A percentile compares a stretch with the other conserved stretches of the same genome.
Conservation (phyloP, 2,888 invertebrate species). For the Aleiodes leptofemur region DNA sequence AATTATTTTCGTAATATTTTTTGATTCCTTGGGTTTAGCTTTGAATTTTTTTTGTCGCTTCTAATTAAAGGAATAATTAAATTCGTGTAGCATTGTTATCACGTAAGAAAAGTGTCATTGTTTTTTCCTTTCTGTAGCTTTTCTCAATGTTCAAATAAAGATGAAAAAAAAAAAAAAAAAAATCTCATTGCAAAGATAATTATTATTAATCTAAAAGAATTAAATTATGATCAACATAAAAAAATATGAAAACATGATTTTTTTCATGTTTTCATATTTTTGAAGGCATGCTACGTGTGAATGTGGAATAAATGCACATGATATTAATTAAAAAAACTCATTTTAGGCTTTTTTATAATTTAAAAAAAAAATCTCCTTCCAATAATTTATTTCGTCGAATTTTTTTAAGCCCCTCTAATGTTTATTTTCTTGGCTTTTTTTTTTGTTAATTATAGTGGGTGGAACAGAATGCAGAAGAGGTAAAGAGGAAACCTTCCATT, state of each 20-base stretch:
- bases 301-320: conserved; percentile 35
- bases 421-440: conserved; percentile 56
- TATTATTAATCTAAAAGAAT: conserved; percentile 35
- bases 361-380: neutral
- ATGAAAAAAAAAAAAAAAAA: conserved; percentile 15
- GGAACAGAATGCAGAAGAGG: conserved; percentile 83
- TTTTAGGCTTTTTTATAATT: conserved; percentile 37
- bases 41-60: conserved; percentile 21
- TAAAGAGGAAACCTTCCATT: conserved; percentile 72
- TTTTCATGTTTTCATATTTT: neutral
- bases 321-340: neutral
- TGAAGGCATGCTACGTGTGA: conserved; percentile 43
- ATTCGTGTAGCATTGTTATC: conserved; percentile 31
- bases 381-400: conserved; percentile 21
- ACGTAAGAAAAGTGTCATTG: conserved; percentile 27
- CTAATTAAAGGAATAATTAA: conserved; percentile 18
- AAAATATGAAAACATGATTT: conserved; percentile 18
- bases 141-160: conserved; percentile 50
- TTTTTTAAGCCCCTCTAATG: conserved; percentile 45
- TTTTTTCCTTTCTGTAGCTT: conserved; percentile 48
- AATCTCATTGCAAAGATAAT: conserved; percentile 37
- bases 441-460: conserved; percentile 79
- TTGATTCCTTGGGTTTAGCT: conserved; percentile 9
- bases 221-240: conserved; percentile 29
- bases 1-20: conserved; percentile 1